These are phyloP conservation scores for Propithecus coquereli DNA, from an alignment of 2,113 vertebrate genomes.

Conservation along the genomic window DNA sequence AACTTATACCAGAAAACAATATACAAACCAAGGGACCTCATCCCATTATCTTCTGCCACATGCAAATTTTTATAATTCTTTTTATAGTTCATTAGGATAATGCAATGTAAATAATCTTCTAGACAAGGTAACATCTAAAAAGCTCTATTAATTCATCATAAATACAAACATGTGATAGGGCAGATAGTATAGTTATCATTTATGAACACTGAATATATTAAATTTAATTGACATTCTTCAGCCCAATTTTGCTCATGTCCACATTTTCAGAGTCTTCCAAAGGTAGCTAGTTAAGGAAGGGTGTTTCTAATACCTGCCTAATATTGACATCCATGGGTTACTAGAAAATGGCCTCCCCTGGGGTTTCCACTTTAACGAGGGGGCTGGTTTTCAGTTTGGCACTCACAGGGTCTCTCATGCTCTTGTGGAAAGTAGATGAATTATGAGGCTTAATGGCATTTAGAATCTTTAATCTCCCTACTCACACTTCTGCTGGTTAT, in stretches of 20 bases:
- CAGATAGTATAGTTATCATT: background rate
- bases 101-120: conserved; percentile 43
- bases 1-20: background rate
- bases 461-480: background rate
- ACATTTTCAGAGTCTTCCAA: conserved; percentile 11
- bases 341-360: background rate
- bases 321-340: background rate
- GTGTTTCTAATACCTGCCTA: conserved; percentile 34
- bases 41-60: background rate
- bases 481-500: background rate
- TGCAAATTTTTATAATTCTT: conserved; percentile 16
- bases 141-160: conserved; percentile 35
- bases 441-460: background rate
- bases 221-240: conserved; percentile 34
- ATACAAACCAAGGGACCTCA: background rate
- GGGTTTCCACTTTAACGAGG: background rate
- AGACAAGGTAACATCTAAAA: background rate
- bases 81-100: conserved; percentile 23
- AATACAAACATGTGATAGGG: background rate
- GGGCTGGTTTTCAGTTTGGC: background rate
- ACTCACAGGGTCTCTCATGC: background rate
- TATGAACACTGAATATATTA: conserved; percentile 23
- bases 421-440: background rate
- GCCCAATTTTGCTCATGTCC: conserved; percentile 1
- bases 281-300: conserved; percentile 54